Evolutionary conservation across 2,888 invertebrate genomes (phyloP).

Genomic region (Erebia epiphron): DNA sequence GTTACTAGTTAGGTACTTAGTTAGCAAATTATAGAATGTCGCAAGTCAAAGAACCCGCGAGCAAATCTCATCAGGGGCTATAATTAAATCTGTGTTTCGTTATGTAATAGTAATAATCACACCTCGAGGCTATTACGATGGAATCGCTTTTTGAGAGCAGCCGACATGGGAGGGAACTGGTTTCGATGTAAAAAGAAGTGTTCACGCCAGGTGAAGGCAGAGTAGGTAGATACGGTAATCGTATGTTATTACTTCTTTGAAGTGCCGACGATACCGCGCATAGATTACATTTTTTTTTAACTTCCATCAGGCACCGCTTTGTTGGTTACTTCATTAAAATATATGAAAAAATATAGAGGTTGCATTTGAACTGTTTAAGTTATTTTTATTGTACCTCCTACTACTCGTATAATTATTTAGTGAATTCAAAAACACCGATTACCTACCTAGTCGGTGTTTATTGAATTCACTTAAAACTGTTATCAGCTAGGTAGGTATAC

Average conservation of each 20-base stretch:
- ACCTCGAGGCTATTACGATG: slow-evolving; percentile 72
- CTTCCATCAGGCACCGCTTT: slow-evolving; percentile 1
- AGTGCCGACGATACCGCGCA: slow-evolving; percentile 60
- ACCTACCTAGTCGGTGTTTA: too few relatives aligned
- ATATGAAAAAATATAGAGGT: neutral
- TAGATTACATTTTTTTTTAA: slow-evolving; percentile 41
- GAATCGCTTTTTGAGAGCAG: slow-evolving; percentile 68
- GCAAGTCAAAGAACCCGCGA: slow-evolving; percentile 8
- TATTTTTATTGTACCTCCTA: too few relatives aligned
- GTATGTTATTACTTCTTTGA: slow-evolving; percentile 77
- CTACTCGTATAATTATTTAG: too few relatives aligned
- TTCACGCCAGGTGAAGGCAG: slow-evolving; percentile 63
- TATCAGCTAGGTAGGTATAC: too few relatives aligned
- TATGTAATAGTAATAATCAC: slow-evolving; percentile 72
- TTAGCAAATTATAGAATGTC: slow-evolving; percentile 10
- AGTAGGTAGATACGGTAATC: slow-evolving; percentile 65
- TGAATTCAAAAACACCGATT: too few relatives aligned
- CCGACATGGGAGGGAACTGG: slow-evolving; percentile 71
- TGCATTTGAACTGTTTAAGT: neutral
- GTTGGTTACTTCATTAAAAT: slow-evolving; percentile 13
- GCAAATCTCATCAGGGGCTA: slow-evolving; percentile 28
- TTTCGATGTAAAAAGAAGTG: slow-evolving; percentile 69
- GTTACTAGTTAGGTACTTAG: too few relatives aligned
- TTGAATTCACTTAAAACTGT: too few relatives aligned
- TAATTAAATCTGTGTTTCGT: slow-evolving; percentile 60